Evolutionary conservation across 2,113 vertebrate genomes (phyloP), one percentile per base, ranked within the genome.

Genomic region (Lycaon pictus): DNA sequence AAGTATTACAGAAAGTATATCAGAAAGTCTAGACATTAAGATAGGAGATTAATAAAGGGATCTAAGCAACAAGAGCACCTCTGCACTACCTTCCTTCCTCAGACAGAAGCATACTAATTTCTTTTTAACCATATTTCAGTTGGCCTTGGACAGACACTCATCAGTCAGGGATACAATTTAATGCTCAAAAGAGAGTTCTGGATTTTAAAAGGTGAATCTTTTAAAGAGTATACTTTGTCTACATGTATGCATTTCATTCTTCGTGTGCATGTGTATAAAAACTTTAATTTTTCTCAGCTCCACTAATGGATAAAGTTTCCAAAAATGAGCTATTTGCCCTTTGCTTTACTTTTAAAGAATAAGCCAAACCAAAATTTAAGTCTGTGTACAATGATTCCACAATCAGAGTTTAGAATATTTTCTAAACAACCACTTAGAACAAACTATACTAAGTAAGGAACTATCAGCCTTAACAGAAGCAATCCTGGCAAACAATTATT

Each of bases 401-500:
- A 65, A 88, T 97, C 71, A 97, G 96, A 98, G 48, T 98, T 98
- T 98, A 97, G 93, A 98, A 83, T 98, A 98, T 99, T 99, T 98
- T 98, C 98, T 96, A 98, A 99, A 98, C 97, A 98, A 97, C 95
- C 97, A 97, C 95, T 98, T 98, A 97, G 7, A 97, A 81, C 87
- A 98, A 98, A 96, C 96, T 95, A 63, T 92, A 93, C 29, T 98
- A 98, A 98, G 96, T 98, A 98, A 97, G 93, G 81, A 95, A 97
- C 82, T 97, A 97, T 98, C 96, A 97, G 89, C 88, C 95, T 98
- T 97, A 98, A 98, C 84, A 95, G 98, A 98, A 98, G 98, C 90
- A 98, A 98, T 98, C 97, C 97, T 98, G 98, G 93, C 97, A 98
- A 98, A 98, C 96, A 99, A 98, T 98, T 98, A 98, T 98, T 99